Evolutionary conservation across 1,140 invertebrate genomes (phyloP).

Genomic region (Brachionus asplanchnoidis): DNA sequence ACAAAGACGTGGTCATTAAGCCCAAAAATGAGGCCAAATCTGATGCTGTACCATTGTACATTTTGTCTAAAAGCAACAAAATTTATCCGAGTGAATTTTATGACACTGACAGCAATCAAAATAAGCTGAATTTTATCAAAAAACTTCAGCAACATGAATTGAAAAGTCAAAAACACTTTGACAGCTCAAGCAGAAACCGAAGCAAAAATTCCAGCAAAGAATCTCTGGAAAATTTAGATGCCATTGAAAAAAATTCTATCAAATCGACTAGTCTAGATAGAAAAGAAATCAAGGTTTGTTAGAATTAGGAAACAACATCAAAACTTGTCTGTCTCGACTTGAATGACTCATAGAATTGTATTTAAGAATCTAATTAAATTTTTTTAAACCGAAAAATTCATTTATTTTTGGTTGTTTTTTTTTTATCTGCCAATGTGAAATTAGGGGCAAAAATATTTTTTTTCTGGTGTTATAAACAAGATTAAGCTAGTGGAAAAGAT

Average conservation of each 20-base stretch:
- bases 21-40: neutral
- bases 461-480: neutral
- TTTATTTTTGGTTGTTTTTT: neutral
- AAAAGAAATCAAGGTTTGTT: constrained; percentile 31
- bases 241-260: neutral
- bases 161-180: neutral
- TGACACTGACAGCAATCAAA: neutral
- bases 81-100: neutral
- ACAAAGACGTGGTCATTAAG: neutral
- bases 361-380: neutral
- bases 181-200: neutral
- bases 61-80: constrained; percentile 21
- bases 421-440: neutral
- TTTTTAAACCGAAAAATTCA: neutral
- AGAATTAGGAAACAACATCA: neutral
- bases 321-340: neutral
- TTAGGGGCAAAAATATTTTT: neutral
- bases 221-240: constrained; percentile 6
- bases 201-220: constrained; percentile 29
- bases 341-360: neutral
- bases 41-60: neutral
- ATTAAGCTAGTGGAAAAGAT: neutral
- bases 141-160: neutral
- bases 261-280: neutral
- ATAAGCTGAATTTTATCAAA: neutral